Base-by-base conservation (phyloP, 2,113 vertebrate genomes). In the Zosterops japonicus region DNA sequence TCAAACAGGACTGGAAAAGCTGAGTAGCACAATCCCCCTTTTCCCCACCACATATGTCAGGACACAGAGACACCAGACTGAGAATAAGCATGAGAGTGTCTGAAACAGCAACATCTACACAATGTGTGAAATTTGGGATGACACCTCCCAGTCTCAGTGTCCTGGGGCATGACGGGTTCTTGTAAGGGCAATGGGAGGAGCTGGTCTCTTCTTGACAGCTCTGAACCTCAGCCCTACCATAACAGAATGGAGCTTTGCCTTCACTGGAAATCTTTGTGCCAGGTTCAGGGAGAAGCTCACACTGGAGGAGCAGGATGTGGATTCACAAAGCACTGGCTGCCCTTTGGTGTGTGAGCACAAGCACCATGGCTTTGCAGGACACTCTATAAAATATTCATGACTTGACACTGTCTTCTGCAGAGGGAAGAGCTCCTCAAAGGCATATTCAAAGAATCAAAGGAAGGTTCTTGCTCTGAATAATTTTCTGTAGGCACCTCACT, bases 1-100 rank as follows among this genome's bases (percentile, higher is more conserved):
- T 33, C 21, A 70, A 57, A 35, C 17, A 55, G 27, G 33, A 50
- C 18, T 47, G 35, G 13, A 14, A 61, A 70, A 90, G 28, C 17
- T 11, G 8, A 75, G 19, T 27, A 89, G 17, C 22, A 50, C 1
- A 1, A 35, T 56, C 7, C 2, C 11, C 10, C 17, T 42, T 33
- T 36, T 36, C 31, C 15, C 5, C 29, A 60, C 5, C 14, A 41
- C 2, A 0, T 3, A 8, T 3, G 1, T 19, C 41, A 72, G 59
- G 36, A 63, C 28, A 36, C 11, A 21, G n/a, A 69, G 42, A n/a
- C 57, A 3, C 21, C 29, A 63, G 7, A 13, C 23, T 67, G 33
- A 29, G 20, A 55, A 41, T 14, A 18, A 0, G 0, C 25, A 12
- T 19, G 27, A 50, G 8, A 53, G 28, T 36, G 25, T 19, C 46